These are phyloP conservation scores for Nanorana parkeri DNA, from an alignment of 2,113 vertebrate genomes.

Conservation along the genomic window DNA sequence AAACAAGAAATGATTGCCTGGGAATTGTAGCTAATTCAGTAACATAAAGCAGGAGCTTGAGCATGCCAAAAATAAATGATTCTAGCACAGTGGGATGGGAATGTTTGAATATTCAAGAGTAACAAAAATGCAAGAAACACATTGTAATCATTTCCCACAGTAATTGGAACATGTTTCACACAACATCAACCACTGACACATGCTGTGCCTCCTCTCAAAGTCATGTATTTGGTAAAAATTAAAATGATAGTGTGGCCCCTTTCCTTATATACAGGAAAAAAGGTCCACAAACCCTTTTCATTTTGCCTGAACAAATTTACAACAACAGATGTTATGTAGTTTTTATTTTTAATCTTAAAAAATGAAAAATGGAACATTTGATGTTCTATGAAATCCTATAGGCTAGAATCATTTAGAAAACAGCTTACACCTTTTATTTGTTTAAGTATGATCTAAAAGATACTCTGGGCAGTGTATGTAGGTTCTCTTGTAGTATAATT, in stretches of 20 bases:
- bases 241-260: conserved; percentile 41
- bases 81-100: conserved; percentile 52
- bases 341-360: background rate
- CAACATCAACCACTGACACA: conserved; percentile 52
- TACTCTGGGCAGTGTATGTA: too few species aligned
- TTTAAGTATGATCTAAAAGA: too few species aligned
- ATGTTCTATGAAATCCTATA: conserved; percentile 58
- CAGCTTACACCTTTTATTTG: too few species aligned
- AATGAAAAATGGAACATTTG: conserved; percentile 54
- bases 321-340: conserved; percentile 67
- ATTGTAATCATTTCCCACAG: conserved; percentile 56
- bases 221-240: conserved; percentile 41
- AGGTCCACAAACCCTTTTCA: conserved; percentile 60
- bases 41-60: conserved; percentile 25
- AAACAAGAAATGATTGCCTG: background rate
- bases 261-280: background rate
- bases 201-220: conserved; percentile 51
- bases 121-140: conserved; percentile 54
- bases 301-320: conserved; percentile 61
- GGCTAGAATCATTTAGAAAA: conserved; percentile 51
- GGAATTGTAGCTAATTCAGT: conserved; percentile 26
- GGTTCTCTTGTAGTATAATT: too few species aligned
- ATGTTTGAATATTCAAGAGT: conserved; percentile 53
- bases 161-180: conserved; percentile 54
- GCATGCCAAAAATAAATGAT: conserved; percentile 36